Base-by-base conservation (phyloP, 1,140 invertebrate genomes). In the Drosophila oshimai region DNA sequence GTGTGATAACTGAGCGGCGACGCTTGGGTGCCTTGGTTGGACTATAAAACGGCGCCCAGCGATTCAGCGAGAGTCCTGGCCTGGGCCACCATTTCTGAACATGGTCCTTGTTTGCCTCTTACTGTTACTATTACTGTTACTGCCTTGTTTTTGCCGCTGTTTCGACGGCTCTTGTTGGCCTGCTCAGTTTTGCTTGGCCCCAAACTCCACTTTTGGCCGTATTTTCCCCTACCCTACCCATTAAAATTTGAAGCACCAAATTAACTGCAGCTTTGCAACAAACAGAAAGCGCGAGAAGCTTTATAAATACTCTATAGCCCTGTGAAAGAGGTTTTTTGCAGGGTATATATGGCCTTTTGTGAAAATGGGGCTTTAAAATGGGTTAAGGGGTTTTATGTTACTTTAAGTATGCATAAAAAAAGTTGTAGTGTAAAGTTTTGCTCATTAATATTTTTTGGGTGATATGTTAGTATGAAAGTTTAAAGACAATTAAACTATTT, bases 211-310 rank as follows among this genome's bases (percentile, higher is more conserved):
- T 31, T 17, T 17, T 60, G 51, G 51, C 45, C 29, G 39, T 51
- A 44, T 51, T 37, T 49, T 62, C 62, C 39, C 62, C n/a, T 7
- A 4, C 39, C 39, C 47, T 60, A 61, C n/a, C n/a, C 80, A 87
- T 86, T 86, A 86, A 86, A 86, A 86, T 87, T 80, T 86, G 80
- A 86, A 86, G 80, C 72, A 87, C 80, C 80, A 86, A 86, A 86
- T 80, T 86, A 86, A 86, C 80, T 87, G 80, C 81, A 86, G 80
- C 80, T 87, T 86, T 69, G 58, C 65, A 74, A 47, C 54, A 67
- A 68, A 53, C 46, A 53, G 37, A 22, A 53, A 68, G 62, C 77
- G 67, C 65, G 72, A 61, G 72, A 64, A 55, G 67, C 60, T 78
- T 78, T 71, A 65, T 34, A 78, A 71, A 83, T 83, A 78, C 80